Conservation (phyloP, 2,888 invertebrate genomes). For the Heliconius cydno region DNA sequence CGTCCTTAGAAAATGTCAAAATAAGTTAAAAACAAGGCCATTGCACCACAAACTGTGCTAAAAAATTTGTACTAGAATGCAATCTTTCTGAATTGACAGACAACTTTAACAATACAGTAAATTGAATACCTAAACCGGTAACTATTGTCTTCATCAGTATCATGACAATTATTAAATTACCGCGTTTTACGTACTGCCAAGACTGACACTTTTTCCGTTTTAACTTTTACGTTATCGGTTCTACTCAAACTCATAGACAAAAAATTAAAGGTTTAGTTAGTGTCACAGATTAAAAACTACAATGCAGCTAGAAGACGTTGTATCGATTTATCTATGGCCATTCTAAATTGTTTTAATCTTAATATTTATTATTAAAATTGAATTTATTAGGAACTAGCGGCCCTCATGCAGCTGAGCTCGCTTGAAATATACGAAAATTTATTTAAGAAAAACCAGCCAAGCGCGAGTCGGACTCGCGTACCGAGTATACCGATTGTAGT, state of each 20-base stretch:
- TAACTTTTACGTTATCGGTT: conserved; percentile 9
- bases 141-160: conserved; percentile 24
- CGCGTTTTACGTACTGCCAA: conserved; percentile 16
- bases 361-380: too few relatives aligned
- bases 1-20: conserved; percentile 67
- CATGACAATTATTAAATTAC: conserved; percentile 16
- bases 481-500: too few relatives aligned
- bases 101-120: background rate
- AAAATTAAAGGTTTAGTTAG: background rate
- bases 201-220: background rate
- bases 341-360: background rate
- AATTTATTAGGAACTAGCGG: too few relatives aligned
- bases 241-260: conserved; percentile 17
- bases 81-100: background rate
- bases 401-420: too few relatives aligned
- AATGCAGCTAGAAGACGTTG: background rate
- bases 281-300: background rate
- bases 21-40: conserved; percentile 36
- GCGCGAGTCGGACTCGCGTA: too few relatives aligned
- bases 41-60: conserved; percentile 3
- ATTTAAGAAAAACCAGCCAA: too few relatives aligned
- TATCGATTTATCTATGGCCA: background rate
- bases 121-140: conserved; percentile 17
- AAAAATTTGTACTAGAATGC: conserved; percentile 11
- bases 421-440: too few relatives aligned